Evolutionary conservation across 2,113 vertebrate genomes (phyloP).

Genomic region (Columbina picui): DNA sequence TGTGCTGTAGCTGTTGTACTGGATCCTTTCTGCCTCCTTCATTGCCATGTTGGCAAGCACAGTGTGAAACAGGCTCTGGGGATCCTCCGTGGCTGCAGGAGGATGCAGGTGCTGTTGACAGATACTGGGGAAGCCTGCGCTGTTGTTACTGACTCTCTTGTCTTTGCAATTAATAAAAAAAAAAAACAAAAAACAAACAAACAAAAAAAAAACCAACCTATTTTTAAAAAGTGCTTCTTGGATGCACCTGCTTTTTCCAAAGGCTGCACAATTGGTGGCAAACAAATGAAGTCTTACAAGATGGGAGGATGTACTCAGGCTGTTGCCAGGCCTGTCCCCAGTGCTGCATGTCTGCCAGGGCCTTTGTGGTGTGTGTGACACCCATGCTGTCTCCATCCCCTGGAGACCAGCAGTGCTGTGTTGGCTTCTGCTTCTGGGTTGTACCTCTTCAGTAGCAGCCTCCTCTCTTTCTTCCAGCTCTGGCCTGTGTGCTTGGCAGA

Average conservation of each 20-base stretch:
- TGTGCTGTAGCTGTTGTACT: neutral
- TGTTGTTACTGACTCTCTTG: neutral
- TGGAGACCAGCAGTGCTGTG: neutral
- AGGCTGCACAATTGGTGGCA: neutral
- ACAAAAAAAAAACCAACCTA: neutral
- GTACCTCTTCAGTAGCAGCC: neutral
- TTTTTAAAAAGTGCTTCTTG: neutral
- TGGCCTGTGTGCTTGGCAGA: neutral
- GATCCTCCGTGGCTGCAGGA: neutral
- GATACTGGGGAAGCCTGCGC: neutral
- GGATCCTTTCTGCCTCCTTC: neutral
- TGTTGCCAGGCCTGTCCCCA: neutral
- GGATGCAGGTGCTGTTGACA: neutral
- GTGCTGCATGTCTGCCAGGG: neutral
- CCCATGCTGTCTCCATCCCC: neutral
- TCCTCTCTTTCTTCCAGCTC: neutral
- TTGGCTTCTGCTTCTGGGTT: neutral
- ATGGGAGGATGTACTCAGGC: neutral
- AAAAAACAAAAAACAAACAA: neutral
- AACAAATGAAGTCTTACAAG: neutral
- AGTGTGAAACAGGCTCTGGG: neutral
- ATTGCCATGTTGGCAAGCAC: rapidly evolving
- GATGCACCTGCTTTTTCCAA: neutral
- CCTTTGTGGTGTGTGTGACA: neutral
- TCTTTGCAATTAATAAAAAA: neutral